Conservation (phyloP, 2,888 invertebrate species). For the Leptopterna dolabrata region DNA sequence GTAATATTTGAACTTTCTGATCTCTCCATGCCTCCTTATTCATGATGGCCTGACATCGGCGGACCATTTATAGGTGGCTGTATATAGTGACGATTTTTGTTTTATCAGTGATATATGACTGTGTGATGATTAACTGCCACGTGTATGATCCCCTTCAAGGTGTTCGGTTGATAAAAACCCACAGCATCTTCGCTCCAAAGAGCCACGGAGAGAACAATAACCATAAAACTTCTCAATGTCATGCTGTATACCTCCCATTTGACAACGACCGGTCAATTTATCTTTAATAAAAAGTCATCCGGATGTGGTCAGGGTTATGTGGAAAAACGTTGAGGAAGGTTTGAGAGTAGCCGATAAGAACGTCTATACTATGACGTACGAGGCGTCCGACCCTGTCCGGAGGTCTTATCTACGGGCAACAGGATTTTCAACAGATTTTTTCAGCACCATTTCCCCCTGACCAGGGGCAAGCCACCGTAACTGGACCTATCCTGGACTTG, state of each 20-base stretch:
- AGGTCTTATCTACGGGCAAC: background rate
- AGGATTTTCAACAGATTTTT: slow-evolving; percentile 21
- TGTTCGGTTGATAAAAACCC: background rate
- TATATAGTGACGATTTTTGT: too few relatives aligned
- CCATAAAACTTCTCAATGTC: background rate
- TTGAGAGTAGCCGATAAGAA: slow-evolving; percentile 21
- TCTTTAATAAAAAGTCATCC: background rate
- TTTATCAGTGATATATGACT: too few relatives aligned
- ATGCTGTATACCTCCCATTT: background rate
- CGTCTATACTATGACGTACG: slow-evolving; percentile 10
- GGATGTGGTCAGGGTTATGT: background rate
- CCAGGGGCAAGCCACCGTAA: slow-evolving; percentile 31
- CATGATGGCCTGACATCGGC: too few relatives aligned
- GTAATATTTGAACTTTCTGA: too few relatives aligned
- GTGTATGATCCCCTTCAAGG: background rate
- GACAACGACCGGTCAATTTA: background rate
- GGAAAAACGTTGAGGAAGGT: slow-evolving; percentile 36
- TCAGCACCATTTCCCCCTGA: slow-evolving; percentile 34
- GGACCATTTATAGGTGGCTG: too few relatives aligned
- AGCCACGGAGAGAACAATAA: background rate
- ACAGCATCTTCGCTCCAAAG: background rate
- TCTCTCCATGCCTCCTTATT: too few relatives aligned
- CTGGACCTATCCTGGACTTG: slow-evolving; percentile 22
- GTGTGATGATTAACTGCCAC: background rate
- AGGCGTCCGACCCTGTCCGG: background rate